Percentiles rank a stretch among this genome's conserved stretches.
phyloP scores from a whole-genome alignment of 2,113 vertebrate genomes.

The Paedocypris sp. region DNA sequence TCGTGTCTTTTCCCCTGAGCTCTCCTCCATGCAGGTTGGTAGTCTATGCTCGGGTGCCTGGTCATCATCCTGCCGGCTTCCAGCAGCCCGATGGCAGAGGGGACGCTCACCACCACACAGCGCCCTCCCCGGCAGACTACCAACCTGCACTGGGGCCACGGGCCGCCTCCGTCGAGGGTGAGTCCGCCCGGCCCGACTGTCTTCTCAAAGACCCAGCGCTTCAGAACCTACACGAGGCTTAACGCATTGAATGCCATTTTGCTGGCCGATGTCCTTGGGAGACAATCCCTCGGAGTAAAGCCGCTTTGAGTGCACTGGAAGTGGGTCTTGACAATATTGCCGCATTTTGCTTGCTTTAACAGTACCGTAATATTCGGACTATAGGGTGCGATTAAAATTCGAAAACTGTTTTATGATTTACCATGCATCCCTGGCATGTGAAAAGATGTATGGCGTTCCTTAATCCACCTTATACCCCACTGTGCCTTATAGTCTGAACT shows the following conservation, averaged over 20 bases:
- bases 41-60: conserved; percentile 57
- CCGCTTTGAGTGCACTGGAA: neutral
- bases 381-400: no score
- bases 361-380: no score
- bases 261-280: neutral
- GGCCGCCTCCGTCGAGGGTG: conserved; percentile 60
- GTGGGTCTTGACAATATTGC: no score
- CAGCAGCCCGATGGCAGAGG: conserved; percentile 52
- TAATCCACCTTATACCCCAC: no score
- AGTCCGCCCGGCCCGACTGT: conserved; percentile 48
- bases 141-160: conserved; percentile 63
- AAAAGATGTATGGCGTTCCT: no score
- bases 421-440: no score
- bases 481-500: no score
- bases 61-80: conserved; percentile 38
- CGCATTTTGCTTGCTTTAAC: no score
- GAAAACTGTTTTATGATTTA: no score
- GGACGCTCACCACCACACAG: conserved; percentile 62
- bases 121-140: conserved; percentile 64
- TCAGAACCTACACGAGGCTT: neutral
- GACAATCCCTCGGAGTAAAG: neutral
- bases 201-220: conserved; percentile 5
- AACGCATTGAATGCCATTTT: no score
- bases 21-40: conserved; percentile 71
- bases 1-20: conserved; percentile 62